Base-by-base conservation (phyloP, 2,888 invertebrate genomes). In the Ecdyonurus torrentis region DNA sequence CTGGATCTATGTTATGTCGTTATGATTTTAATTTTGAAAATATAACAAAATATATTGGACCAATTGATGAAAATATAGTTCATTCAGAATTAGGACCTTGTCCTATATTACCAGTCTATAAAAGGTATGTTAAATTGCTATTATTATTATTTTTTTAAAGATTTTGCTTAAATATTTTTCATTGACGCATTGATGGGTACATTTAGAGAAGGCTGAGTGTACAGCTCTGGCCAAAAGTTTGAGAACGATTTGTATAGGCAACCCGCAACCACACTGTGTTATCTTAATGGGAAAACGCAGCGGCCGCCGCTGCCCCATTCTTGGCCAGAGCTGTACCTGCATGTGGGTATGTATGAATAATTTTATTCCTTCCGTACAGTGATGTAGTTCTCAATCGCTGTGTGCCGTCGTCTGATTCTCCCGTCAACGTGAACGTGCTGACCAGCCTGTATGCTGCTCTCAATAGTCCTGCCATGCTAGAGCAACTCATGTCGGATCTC, bases 391-490 rank as follows among this genome's bases (percentile, higher is more conserved):
- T 95, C 63, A 91, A 93, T 74, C 83, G 95, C 64, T 96, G 96
- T 75, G 83, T 95, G 68, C 95, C 95, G 2, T 82, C 81, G 70
- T 78, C 83, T 58, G 79, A 87, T 7, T 81, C 82, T 67, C 85
- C 87, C 63, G 75, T 85, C 10, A 80, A 84, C 1, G 77, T 79
- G 52, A 79, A 81, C 67, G 78, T 87, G 24, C 78, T 86, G 65
- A 79, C 78, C 60, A 86, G 88, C 72, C 82, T 93, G 68, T 91
- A 91, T 75, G 84, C 83, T 2, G 78, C 89, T 69, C 79, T 95
- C 58, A 93, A 95, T 72, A 87, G 86, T 69, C 91, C 92, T 86
- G 91, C 92, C 73, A 83, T 87, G 37, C 82, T 92, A 69, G 91
- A 93, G 74, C 91, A 93, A 76, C 84, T 93, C 73, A 77, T 94